A percentile compares a stretch with the other conserved stretches of the same genome.
These are phyloP conservation scores for Capra hircus DNA, from an alignment of 2,113 vertebrate species.

Conservation along the genomic window DNA sequence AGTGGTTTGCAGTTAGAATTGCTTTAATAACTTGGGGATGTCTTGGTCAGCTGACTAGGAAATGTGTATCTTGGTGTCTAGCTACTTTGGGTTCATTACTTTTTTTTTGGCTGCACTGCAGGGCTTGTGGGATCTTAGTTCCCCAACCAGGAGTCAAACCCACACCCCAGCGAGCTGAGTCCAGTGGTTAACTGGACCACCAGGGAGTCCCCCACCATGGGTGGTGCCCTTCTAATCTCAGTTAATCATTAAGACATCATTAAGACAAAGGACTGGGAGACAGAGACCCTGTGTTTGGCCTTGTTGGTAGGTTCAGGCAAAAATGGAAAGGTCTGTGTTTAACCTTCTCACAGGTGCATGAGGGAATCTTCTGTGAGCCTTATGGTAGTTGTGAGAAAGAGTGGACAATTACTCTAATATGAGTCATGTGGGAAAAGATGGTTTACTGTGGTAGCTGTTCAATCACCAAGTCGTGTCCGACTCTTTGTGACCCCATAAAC, in stretches of 20 bases:
- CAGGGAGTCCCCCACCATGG: neutral
- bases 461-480: fast-evolving
- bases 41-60: neutral
- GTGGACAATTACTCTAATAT: neutral
- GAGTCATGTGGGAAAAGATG: neutral
- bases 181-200: neutral
- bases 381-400: neutral
- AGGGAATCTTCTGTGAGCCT: neutral
- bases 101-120: neutral
- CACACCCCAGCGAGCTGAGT: neutral
- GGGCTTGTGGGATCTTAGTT: neutral
- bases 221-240: neutral
- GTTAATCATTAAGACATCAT: neutral
- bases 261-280: neutral
- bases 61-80: neutral
- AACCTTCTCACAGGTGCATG: neutral
- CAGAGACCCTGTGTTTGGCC: neutral
- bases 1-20: neutral
- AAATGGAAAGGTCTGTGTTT: neutral
- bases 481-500: neutral
- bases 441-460: neutral
- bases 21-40: neutral
- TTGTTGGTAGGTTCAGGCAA: neutral
- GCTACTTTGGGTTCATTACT: neutral
- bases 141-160: neutral